Percentiles rank a stretch among this genome's conserved stretches.
Evolutionary conservation across 2,888 invertebrate genomes (phyloP).

Genomic region (Nasonovia ribisnigri): DNA sequence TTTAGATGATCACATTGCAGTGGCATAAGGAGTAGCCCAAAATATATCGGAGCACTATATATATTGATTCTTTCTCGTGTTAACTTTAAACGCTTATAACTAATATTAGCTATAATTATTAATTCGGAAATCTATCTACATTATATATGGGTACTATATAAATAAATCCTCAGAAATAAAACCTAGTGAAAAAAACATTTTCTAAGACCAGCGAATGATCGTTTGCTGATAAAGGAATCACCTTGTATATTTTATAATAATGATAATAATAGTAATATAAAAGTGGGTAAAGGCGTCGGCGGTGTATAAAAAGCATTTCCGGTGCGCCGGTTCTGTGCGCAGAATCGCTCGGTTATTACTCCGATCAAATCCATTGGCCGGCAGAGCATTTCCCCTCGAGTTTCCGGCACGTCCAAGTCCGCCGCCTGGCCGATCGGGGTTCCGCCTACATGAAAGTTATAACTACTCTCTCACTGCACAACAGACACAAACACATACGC

Average conservation of each 20-base stretch:
- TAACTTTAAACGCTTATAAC: background rate
- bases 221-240: background rate
- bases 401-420: background rate
- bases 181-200: background rate
- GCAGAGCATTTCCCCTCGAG: slow-evolving; percentile 30
- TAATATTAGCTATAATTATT: background rate
- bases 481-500: background rate
- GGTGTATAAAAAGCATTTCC: slow-evolving; percentile 12
- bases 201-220: background rate
- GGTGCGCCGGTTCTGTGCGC: slow-evolving; percentile 16
- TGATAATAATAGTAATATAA: background rate
- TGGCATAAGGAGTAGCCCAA: background rate
- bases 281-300: background rate
- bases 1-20: background rate
- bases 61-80: background rate
- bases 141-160: too few species aligned
- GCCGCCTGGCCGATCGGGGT: background rate
- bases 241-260: background rate
- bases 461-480: background rate
- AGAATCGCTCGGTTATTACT: background rate
- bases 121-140: background rate
- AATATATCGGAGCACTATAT: background rate
- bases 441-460: slow-evolving; percentile 50
- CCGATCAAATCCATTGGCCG: slow-evolving; percentile 49
- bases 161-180: background rate